A percentile compares a stretch with the other conserved stretches of the same genome.
phyloP scores from a whole-genome alignment of 2,113 vertebrate species.

The Neodon shergylaensis region DNA sequence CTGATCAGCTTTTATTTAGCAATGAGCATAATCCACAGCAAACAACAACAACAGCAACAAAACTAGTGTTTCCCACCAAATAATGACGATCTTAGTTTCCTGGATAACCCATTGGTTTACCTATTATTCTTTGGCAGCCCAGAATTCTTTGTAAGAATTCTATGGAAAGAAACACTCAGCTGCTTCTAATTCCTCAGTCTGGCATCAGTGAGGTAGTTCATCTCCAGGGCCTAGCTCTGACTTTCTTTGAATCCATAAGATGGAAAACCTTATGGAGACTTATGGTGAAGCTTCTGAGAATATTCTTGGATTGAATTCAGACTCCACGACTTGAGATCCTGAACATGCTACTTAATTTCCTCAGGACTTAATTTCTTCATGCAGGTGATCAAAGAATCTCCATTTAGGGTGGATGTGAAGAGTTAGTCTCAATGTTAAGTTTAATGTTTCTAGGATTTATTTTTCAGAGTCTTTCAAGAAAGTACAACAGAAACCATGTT shows the following conservation, averaged over 20 bases:
- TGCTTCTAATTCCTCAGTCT: not conserved
- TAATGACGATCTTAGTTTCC: not conserved
- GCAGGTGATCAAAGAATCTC: not conserved
- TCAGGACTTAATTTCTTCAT: not conserved
- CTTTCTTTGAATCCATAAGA: not conserved
- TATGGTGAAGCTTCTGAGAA: not conserved
- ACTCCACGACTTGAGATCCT: not conserved
- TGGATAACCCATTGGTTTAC: not conserved
- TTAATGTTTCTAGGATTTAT: not conserved
- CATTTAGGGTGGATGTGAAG: not conserved
- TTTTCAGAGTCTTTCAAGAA: not conserved
- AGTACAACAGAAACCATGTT: not conserved
- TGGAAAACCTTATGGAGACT: not conserved
- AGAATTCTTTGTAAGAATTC: not conserved
- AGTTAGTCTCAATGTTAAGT: not conserved
- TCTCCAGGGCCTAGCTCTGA: not conserved
- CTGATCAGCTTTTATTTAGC: too few relatives aligned
- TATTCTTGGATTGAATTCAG: not conserved
- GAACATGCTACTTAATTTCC: not conserved
- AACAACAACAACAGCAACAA: not conserved
- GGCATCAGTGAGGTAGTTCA: not conserved
- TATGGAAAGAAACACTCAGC: not conserved
- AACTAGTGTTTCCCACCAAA: not conserved
- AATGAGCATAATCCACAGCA: not conserved
- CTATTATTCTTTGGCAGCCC: not conserved